Conservation (phyloP, 2,113 vertebrate species). For the Actenoides hombroni region DNA sequence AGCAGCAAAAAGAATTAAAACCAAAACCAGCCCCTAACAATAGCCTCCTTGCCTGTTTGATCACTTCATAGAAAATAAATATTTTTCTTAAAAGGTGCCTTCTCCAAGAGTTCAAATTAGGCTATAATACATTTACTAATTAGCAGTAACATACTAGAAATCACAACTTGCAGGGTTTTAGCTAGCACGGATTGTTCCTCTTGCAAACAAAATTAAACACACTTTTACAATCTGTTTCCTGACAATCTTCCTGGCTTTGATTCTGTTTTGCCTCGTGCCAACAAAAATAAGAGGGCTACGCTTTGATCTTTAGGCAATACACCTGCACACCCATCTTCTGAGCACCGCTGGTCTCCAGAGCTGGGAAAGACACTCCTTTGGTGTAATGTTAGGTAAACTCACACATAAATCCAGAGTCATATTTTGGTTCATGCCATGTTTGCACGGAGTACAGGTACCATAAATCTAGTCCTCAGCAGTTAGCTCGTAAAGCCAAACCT, state of each 20-base stretch:
- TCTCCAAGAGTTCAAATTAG: not conserved
- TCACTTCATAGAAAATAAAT: not conserved
- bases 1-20: not conserved
- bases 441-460: not conserved
- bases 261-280: constrained; percentile 25
- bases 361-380: not conserved
- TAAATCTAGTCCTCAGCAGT: not conserved
- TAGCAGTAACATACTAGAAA: constrained; percentile 9
- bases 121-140: constrained; percentile 1
- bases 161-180: constrained; percentile 11
- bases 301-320: constrained; percentile 18
- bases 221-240: constrained; percentile 35
- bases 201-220: constrained; percentile 25
- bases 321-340: not conserved
- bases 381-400: not conserved
- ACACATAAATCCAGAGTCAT: not conserved
- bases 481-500: rapidly evolving
- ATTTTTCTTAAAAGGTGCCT: not conserved
- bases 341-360: not conserved
- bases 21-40: not conserved
- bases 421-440: rapidly evolving
- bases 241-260: not conserved
- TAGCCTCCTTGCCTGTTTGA: not conserved
- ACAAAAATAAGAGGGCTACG: not conserved
- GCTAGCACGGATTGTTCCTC: not conserved